Percentiles rank a stretch among this genome's conserved stretches.
Evolutionary conservation across 2,797 vertebrate genomes (phyloP).

Genomic region (Scarus forsteni): DNA sequence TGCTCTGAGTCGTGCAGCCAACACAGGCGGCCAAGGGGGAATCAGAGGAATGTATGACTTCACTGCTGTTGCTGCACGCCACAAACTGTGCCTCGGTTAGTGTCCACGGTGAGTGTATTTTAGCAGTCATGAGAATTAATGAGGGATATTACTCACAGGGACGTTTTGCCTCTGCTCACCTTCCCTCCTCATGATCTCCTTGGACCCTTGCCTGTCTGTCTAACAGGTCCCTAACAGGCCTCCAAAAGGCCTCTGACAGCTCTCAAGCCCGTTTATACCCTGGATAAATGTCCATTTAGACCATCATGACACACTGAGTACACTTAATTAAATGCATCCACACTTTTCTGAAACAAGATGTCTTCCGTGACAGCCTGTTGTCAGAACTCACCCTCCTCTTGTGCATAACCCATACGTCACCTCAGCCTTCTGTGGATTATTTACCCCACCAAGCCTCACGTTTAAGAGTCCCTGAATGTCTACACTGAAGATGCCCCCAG

Average conservation of each 20-base stretch:
- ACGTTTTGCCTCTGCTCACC: slow-evolving; percentile 1
- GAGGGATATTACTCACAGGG: neutral
- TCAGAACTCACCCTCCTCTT: too few species aligned
- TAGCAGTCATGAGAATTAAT: slow-evolving; percentile 21
- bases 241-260: neutral
- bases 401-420: too few species aligned
- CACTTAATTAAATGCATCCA: too few species aligned
- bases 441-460: too few species aligned
- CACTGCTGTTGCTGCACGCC: slow-evolving; percentile 46
- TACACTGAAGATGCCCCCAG: too few species aligned
- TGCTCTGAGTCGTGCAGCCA: slow-evolving; percentile 50
- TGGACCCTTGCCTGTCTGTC: slow-evolving; percentile 9
- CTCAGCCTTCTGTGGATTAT: too few species aligned
- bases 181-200: neutral
- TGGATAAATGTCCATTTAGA: too few species aligned
- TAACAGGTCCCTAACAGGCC: neutral
- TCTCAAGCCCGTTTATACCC: too few species aligned
- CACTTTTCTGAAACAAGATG: too few species aligned
- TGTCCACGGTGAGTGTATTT: slow-evolving; percentile 11
- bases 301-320: too few species aligned
- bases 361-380: too few species aligned
- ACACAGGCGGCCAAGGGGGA: slow-evolving; percentile 50
- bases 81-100: slow-evolving; percentile 13
- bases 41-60: slow-evolving; percentile 74
- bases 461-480: too few species aligned